Base-by-base conservation (phyloP, 2,113 vertebrate species). In the Stictonetta naevosa region DNA sequence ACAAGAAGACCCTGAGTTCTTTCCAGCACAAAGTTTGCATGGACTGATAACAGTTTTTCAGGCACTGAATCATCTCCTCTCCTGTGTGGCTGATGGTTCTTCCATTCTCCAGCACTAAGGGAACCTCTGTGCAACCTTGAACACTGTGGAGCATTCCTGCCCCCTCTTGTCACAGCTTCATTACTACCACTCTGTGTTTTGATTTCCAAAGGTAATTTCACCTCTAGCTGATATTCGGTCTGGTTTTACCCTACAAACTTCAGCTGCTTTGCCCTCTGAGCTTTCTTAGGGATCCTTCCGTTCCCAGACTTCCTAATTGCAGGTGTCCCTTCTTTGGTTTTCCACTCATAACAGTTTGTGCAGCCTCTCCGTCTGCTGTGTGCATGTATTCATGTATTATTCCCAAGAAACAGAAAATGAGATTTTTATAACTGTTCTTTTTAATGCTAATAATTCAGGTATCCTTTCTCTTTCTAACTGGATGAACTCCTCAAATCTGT, bases 111-210 rank as follows among this genome's bases (percentile, higher is more conserved):
- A 5, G 28, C 16, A 31, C 6, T 14, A 25, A 63, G 55, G 2
- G 29, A 85, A 68, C n/a, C 69, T 73, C 53, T 20, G 2, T 0
- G 28, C 38, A 80, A 38, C 58, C 40, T 22, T 13, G 10, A 68
- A 14, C 55, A 11, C 36, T 38, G 68, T 63, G 69, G 63, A 73
- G 59, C 55, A 18, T 90, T 95, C 83, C 92, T 95, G 78, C 74
- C 79, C 95, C 48, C 90, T 95, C 86, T 87, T 84, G 74, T 90
- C 75, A 59, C 68, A 62, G 83, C 55, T 68, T 60, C 75, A 68
- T 87, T 90, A 90, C 69, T 92, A 80, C 89, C 74, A 33, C 74
- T 2, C 58, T 7, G 18, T 1, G 0, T 14, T 25, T 46, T 33
- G 20, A 21, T 11, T 63, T 67, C 46, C 64, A 56, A 53, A 80